These are phyloP conservation scores for Cataglyphis altisquamis DNA, from an alignment of 2,888 invertebrate species.

Conservation along the genomic window DNA sequence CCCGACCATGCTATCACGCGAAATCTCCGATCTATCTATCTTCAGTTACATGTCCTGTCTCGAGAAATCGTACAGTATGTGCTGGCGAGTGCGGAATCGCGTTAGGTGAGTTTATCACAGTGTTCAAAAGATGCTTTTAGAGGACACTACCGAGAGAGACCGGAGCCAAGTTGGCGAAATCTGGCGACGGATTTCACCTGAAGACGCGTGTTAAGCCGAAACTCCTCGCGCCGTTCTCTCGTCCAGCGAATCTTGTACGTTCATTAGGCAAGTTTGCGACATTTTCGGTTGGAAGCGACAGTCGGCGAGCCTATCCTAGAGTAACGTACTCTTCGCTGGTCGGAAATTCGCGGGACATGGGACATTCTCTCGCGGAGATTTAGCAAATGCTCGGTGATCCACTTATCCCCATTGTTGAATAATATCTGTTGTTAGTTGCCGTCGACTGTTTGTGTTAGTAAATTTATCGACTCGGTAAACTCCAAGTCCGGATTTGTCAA, in stretches of 20 bases:
- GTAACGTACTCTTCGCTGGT: neutral
- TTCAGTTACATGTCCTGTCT: neutral
- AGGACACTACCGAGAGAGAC: constrained; percentile 53
- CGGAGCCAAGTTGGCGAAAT: constrained; percentile 66
- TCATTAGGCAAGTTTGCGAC: constrained; percentile 69
- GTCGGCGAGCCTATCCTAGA: constrained; percentile 21
- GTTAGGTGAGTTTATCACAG: constrained; percentile 38
- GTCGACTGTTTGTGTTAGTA: constrained; percentile 19
- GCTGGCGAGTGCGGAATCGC: constrained; percentile 36
- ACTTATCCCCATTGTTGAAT: constrained; percentile 42
- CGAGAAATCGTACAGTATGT: constrained; percentile 4
- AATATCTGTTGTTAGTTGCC: constrained; percentile 55
- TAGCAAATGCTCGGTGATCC: constrained; percentile 32
- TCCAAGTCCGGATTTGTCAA: constrained; percentile 48
- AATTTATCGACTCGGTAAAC: constrained; percentile 51
- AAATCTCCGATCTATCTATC: neutral
- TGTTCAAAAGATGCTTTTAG: constrained; percentile 69
- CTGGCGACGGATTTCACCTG: constrained; percentile 59
- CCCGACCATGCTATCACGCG: neutral
- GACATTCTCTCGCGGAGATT: constrained; percentile 8
- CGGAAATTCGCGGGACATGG: constrained; percentile 27
- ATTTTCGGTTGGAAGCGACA: constrained; percentile 51
- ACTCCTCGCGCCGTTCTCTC: constrained; percentile 26
- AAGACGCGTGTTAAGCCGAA: constrained; percentile 46
- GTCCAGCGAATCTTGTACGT: constrained; percentile 66